Base-by-base conservation (phyloP, 2,888 invertebrate species). In the Scaptodrosophila latifasciaeformis region DNA sequence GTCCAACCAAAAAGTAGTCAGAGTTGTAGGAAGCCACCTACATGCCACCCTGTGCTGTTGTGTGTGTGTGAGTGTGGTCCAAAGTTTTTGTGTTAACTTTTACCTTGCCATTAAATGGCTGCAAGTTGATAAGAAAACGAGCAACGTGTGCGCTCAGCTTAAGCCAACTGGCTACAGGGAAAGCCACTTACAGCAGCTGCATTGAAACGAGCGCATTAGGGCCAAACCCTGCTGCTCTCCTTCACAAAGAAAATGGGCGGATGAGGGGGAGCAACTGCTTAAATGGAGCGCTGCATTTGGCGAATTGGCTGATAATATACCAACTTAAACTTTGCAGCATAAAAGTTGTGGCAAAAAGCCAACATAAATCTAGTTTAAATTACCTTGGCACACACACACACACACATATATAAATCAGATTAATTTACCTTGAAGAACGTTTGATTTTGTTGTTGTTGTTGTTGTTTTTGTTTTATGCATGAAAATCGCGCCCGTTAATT, bases 401-500 rank as follows among this genome's bases (percentile, higher is more conserved):
- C 9, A 46, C 60, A 49, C 42, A 47, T 49, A 46, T 59, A 54
- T 31, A 54, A 49, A 21, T 40, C 19, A 21, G 49, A 49, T 68
- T 58, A 15, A 56, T 54, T 58, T 49, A 49, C 34, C 39, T 6
- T 0, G 21, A 21, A 24, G 10, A n/a, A 31, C 24, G 7, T 37
- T 17, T 17, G 37, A 10, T 6, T n/a, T 10, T 34, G 27, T 27
- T 27, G 27, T 27, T 31, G 31, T 31, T 31, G 31, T 31, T 31
- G 19, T 40, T 40, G 2, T 40, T 7, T 12, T 45, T 13, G 34
- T 35, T 39, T 51, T 65, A 40, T 61, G 52, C 57, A 59, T 51
- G 48, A 42, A 63, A 77, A 71, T 77, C 75, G 67, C 78, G 67
- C 55, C 55, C 59, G 39, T 40, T 74, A 62, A 72, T 72, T 70